A percentile compares a stretch with the other conserved stretches of the same genome.
These are phyloP conservation scores for Goniozus legneri DNA, from an alignment of 1,140 invertebrate species.

Conservation along the genomic window DNA sequence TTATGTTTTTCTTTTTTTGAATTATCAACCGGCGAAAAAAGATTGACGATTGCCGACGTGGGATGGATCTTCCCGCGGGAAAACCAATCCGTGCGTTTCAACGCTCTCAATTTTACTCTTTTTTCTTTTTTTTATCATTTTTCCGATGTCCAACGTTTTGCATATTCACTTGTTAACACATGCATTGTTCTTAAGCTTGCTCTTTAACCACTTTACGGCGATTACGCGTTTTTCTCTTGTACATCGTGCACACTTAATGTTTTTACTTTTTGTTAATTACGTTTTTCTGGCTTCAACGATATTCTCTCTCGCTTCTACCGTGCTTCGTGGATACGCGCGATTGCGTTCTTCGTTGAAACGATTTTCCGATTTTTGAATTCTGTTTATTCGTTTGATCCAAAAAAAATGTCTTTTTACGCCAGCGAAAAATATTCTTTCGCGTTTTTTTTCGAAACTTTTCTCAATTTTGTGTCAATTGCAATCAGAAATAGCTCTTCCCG, in stretches of 20 bases:
- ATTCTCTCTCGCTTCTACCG: constrained; percentile 19
- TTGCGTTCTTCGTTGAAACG: constrained; percentile 13
- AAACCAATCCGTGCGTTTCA: constrained; percentile 6
- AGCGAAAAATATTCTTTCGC: no score
- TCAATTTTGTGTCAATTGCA: no score
- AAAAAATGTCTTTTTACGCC: no score
- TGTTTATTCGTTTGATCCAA: no score
- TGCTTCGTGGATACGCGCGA: constrained; percentile 21
- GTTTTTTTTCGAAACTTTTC: no score
- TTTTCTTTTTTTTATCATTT: constrained; percentile 8
- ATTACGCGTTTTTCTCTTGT: neutral
- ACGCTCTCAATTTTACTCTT: neutral
- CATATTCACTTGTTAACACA: constrained; percentile 39
- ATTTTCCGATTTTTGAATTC: neutral
- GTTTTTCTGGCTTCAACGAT: constrained; percentile 11
- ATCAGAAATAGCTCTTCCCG: no score
- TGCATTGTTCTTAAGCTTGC: constrained; percentile 34
- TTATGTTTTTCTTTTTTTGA: neutral
- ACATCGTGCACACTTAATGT: neutral
- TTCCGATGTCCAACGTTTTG: neutral
- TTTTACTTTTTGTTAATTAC: constrained; percentile 5
- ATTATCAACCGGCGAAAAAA: no score
- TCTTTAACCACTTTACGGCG: neutral
- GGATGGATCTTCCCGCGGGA: constrained; percentile 7
- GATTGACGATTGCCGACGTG: no score